Conservation (phyloP, 2,888 invertebrate species). For the Noctuana brunneofusca region DNA sequence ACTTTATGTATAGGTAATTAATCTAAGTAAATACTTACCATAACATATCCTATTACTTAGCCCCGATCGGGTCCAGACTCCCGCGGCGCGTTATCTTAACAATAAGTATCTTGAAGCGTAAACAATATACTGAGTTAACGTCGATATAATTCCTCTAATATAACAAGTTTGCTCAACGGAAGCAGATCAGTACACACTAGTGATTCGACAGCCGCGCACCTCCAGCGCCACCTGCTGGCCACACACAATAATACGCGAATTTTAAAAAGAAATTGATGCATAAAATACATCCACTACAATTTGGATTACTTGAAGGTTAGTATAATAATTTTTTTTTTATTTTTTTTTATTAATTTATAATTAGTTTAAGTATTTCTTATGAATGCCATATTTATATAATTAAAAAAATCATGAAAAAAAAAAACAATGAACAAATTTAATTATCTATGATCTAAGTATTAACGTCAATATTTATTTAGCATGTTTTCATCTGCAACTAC, state of each 20-base stretch:
- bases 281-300: background rate
- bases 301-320: conserved; percentile 1
- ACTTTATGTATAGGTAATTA: no score
- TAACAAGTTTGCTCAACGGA: background rate
- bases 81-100: background rate
- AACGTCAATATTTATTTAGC: no score
- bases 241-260: background rate
- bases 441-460: no score
- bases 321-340: background rate
- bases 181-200: background rate
- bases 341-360: no score
- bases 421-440: no score
- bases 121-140: background rate
- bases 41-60: background rate
- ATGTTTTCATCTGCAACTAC: no score
- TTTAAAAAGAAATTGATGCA: background rate
- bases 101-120: background rate
- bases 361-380: no score
- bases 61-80: background rate
- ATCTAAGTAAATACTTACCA: no score
- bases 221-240: background rate
- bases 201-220: background rate
- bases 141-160: conserved; percentile 1
- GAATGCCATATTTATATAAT: no score
- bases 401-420: no score